Percentiles rank a stretch among this genome's conserved stretches.
phyloP scores from a whole-genome alignment of 1,140 invertebrate species.

The Aphis gossypii region DNA sequence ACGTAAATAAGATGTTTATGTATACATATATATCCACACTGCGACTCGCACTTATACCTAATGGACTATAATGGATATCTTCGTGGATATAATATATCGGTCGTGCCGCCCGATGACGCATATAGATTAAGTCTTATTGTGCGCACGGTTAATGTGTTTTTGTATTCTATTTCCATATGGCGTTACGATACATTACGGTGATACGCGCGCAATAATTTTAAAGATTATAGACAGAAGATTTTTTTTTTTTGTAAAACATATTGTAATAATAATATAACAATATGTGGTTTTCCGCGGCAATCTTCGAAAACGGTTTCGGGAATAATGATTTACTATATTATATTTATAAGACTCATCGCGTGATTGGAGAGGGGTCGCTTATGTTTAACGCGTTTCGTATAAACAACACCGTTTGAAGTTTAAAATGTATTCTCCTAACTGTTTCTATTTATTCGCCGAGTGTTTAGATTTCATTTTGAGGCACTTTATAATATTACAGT shows the following conservation, averaged over 20 bases:
- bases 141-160: conserved; percentile 14
- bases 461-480: not conserved
- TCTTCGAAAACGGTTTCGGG: not conserved
- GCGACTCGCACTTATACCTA: not conserved
- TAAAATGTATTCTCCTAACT: not conserved
- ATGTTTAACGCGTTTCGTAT: not conserved
- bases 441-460: not conserved
- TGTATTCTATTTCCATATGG: conserved; percentile 29
- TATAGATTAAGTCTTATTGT: conserved; percentile 18
- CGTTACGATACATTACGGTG: not conserved
- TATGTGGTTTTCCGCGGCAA: no score
- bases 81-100: not conserved
- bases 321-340: not conserved
- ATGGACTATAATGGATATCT: conserved; percentile 32
- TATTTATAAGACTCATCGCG: not conserved
- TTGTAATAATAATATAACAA: not conserved
- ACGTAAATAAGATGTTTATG: not conserved
- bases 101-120: conserved; percentile 5
- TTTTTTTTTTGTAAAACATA: not conserved
- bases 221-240: not conserved
- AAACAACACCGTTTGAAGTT: not conserved
- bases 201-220: not conserved
- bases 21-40: not conserved
- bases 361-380: no score
- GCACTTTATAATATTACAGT: not conserved